Percentiles rank a stretch among this genome's conserved stretches.
Conservation (phyloP, 2,888 invertebrate genomes). For the Eledone cirrhosa region DNA sequence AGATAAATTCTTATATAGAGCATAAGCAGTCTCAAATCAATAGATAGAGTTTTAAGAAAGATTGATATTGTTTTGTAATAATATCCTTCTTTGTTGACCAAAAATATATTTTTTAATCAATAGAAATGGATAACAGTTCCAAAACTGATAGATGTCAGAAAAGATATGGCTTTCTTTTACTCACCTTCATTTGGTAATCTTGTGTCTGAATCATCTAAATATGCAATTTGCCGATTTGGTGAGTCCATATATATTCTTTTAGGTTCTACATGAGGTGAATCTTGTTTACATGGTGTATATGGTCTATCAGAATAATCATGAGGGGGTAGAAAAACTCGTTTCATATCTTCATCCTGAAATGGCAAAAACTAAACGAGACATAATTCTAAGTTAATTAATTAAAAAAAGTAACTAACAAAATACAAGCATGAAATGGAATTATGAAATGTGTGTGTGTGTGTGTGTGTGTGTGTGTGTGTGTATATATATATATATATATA, state of each 20-base stretch:
- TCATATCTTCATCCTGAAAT: conserved; percentile 52
- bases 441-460: too few species aligned
- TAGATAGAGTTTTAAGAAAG: too few species aligned
- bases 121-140: too few species aligned
- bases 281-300: conserved; percentile 53
- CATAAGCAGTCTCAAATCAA: too few species aligned
- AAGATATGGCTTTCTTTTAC: neutral
- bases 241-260: conserved; percentile 39
- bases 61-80: too few species aligned
- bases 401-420: neutral
- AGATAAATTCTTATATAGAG: too few species aligned
- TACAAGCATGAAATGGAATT: too few species aligned
- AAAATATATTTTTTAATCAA: too few species aligned
- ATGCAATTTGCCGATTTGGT: conserved; percentile 46
- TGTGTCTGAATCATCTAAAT: conserved; percentile 48
- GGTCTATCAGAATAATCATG: conserved; percentile 49
- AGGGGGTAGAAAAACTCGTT: conserved; percentile 52
- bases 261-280: conserved; percentile 53
- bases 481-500: too few species aligned
- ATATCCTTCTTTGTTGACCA: too few species aligned
- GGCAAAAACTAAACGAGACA: neutral
- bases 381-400: too few species aligned
- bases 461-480: too few species aligned
- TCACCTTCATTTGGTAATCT: conserved; percentile 54
- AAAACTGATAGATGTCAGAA: neutral